These are phyloP conservation scores for Ctenoplectra terminalis DNA, from an alignment of 1,140 invertebrate genomes.

Conservation along the genomic window DNA sequence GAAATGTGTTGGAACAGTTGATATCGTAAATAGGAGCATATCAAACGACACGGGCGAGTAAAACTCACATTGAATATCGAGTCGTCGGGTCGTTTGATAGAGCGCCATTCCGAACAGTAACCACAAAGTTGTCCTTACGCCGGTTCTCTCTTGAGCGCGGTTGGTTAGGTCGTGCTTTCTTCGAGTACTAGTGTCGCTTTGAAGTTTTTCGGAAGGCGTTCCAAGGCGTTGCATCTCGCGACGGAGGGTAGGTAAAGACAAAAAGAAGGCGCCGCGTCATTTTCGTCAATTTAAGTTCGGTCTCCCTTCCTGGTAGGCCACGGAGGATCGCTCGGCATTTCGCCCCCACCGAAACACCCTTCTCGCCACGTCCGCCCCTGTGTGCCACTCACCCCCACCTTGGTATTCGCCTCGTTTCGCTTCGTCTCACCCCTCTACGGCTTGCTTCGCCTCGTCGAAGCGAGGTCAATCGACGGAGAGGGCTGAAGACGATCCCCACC, in stretches of 20 bases:
- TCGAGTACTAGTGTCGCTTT: constrained; percentile 47
- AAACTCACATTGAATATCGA: constrained; percentile 32
- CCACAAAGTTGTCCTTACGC: constrained; percentile 22
- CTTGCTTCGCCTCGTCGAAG: constrained; percentile 65
- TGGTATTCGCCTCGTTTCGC: constrained; percentile 29
- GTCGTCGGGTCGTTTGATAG: constrained; percentile 18
- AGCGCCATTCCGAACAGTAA: constrained; percentile 24
- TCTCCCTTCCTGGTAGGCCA: constrained; percentile 53
- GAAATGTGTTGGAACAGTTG: background rate
- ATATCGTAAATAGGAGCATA: background rate
- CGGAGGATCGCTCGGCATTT: constrained; percentile 53
- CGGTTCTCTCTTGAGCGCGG: constrained; percentile 10
- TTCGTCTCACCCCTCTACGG: constrained; percentile 35
- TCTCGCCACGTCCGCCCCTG: constrained; percentile 50
- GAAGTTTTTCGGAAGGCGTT: constrained; percentile 68
- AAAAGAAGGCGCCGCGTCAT: constrained; percentile 74
- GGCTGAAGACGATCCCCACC: constrained; percentile 77
- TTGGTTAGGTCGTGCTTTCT: constrained; percentile 26
- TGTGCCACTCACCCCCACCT: constrained; percentile 34
- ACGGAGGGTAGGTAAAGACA: constrained; percentile 36
- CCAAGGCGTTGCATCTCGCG: constrained; percentile 65
- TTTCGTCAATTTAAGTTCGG: constrained; percentile 80
- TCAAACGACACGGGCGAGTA: constrained; percentile 23
- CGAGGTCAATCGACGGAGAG: constrained; percentile 82
- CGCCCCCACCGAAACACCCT: constrained; percentile 46